phyloP scores from a whole-genome alignment of 2,888 invertebrate genomes.

The Zaprionus bogoriensis region DNA sequence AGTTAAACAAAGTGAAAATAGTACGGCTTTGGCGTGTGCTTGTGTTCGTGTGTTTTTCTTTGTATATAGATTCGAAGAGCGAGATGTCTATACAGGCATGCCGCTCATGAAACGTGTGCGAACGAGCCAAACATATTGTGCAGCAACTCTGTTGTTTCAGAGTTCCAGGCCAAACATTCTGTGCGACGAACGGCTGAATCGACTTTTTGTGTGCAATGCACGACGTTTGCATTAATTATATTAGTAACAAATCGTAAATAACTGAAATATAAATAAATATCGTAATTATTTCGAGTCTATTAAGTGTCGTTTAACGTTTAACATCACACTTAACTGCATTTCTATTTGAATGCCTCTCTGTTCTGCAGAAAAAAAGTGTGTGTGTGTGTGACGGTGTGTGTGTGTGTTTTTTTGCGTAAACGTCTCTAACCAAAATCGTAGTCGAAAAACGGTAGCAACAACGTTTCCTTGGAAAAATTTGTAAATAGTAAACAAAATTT shows the following conservation, averaged over 20 bases:
- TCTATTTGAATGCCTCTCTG: conserved; percentile 10
- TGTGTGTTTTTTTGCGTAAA: conserved; percentile 55
- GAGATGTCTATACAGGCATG: conserved; percentile 39
- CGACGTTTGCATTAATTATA: conserved; percentile 65
- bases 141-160: conserved; percentile 68
- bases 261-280: conserved; percentile 21
- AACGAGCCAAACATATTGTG: conserved; percentile 50
- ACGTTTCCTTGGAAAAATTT: conserved; percentile 77
- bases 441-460: conserved; percentile 68
- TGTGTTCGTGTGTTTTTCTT: conserved; percentile 72
- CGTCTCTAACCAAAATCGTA: conserved; percentile 62
- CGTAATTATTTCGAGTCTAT: conserved; percentile 5
- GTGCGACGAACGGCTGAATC: conserved; percentile 68
- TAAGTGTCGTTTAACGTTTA: conserved; percentile 9
- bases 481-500: conserved; percentile 77
- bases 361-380: conserved; percentile 31
- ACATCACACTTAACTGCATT: conserved; percentile 27
- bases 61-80: conserved; percentile 71
- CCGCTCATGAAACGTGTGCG: conserved; percentile 36
- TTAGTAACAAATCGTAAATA: conserved; percentile 61
- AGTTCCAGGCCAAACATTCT: conserved; percentile 73
- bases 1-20: conserved; percentile 65
- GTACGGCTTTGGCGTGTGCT: conserved; percentile 61
- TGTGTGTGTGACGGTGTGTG: conserved; percentile 35
- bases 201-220: conserved; percentile 76